A percentile compares a stretch with the other conserved stretches of the same genome.
phyloP scores from a whole-genome alignment of 1,140 invertebrate species.

The Dendrolimus punctatus region DNA sequence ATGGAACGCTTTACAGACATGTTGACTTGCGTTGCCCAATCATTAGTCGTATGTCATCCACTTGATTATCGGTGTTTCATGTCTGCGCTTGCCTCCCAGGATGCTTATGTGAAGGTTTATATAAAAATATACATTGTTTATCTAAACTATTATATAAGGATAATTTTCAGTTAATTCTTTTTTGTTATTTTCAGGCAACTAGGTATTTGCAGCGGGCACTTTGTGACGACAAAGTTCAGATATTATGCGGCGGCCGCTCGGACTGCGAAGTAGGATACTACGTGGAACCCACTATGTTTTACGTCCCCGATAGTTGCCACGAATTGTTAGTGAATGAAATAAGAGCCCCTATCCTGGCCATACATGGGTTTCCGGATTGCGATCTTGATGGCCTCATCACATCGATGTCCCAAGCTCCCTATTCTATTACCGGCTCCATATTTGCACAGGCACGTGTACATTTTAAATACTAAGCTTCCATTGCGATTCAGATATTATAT shows the following conservation, averaged over 20 bases:
- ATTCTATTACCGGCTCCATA: slow-evolving; percentile 8
- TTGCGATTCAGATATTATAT: no score
- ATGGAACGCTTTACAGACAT: not conserved
- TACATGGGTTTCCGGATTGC: slow-evolving; percentile 4
- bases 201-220: no score
- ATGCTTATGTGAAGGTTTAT: slow-evolving; percentile 5
- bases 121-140: no score
- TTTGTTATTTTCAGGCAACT: not conserved
- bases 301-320: slow-evolving; percentile 3
- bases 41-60: slow-evolving; percentile 4
- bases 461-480: no score
- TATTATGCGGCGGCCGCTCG: slow-evolving; percentile 6
- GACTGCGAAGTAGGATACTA: slow-evolving; percentile 6
- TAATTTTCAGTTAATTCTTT: no score
- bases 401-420: slow-evolving; percentile 1
- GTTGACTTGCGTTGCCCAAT: not conserved
- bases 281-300: slow-evolving; percentile 7
- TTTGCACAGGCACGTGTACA: not conserved
- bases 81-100: slow-evolving; percentile 4
- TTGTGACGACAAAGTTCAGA: no score
- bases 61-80: slow-evolving; percentile 7
- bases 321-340: slow-evolving; percentile 3
- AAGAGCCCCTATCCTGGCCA: slow-evolving; percentile 5
- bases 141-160: no score
- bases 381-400: slow-evolving; percentile 1